A percentile compares a stretch with the other conserved stretches of the same genome.
Evolutionary conservation across 2,113 vertebrate genomes (phyloP).

Genomic region (Arizona elegans): DNA sequence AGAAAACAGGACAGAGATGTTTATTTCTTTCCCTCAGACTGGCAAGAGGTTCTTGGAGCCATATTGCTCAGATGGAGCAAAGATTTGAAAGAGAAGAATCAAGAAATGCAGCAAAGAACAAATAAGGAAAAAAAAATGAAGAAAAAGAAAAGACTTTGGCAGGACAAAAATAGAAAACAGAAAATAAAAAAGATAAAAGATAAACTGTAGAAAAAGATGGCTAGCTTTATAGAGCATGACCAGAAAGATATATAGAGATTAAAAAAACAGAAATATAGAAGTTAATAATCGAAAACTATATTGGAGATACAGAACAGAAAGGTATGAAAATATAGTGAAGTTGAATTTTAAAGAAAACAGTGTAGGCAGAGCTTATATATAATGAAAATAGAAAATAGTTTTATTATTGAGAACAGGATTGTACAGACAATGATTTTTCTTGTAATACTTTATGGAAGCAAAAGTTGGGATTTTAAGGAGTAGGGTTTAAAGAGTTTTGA

Average conservation of each 20-base stretch:
- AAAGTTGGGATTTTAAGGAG: not conserved
- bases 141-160: not conserved
- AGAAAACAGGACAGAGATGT: not conserved
- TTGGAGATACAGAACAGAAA: not conserved
- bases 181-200: not conserved
- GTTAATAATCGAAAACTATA: not conserved
- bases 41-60: not conserved
- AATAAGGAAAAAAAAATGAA: not conserved
- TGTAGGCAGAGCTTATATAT: not conserved
- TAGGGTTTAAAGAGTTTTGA: not conserved
- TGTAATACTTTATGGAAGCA: not conserved
- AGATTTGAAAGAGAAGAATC: not conserved
- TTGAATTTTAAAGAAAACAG: not conserved
- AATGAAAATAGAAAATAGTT: not conserved
- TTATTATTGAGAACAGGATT: not conserved
- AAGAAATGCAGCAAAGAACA: not conserved
- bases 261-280: not conserved
- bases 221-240: not conserved
- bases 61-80: not conserved
- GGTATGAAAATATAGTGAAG: not conserved
- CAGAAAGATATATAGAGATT: not conserved
- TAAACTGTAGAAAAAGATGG: not conserved
- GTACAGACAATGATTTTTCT: not conserved
- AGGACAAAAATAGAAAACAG: not conserved
- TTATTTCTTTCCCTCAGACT: not conserved